phyloP scores from a whole-genome alignment of 2,113 vertebrate genomes.

The Xiphophorus maculatus region DNA sequence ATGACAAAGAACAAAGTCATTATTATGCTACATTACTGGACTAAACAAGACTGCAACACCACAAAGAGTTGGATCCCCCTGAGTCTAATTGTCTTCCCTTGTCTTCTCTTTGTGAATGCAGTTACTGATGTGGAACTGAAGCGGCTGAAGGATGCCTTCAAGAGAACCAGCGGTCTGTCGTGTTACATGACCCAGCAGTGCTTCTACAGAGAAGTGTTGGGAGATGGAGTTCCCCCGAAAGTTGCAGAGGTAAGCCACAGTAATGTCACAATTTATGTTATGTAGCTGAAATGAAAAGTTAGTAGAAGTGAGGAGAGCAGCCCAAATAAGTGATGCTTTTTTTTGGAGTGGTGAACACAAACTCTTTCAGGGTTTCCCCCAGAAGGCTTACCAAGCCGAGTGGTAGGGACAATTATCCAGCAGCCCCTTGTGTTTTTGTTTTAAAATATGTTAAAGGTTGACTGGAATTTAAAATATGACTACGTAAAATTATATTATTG shows the following conservation, averaged over 20 bases:
- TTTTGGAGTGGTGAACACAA: too few relatives aligned
- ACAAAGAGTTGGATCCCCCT: background rate
- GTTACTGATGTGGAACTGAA: constrained; percentile 98
- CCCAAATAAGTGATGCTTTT: too few relatives aligned
- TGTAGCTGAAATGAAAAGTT: background rate
- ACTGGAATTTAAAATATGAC: too few relatives aligned
- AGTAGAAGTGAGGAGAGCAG: too few relatives aligned
- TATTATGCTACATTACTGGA: background rate
- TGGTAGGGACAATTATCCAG: too few relatives aligned
- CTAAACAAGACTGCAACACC: background rate
- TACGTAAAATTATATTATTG: too few relatives aligned
- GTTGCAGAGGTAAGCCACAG: constrained; percentile 90
- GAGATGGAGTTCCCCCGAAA: constrained; percentile 95
- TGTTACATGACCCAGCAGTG: constrained; percentile 98
- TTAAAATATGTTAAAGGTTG: too few relatives aligned
- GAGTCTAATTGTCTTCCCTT: background rate
- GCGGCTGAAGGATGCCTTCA: constrained; percentile 98
- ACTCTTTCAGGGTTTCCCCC: too few relatives aligned
- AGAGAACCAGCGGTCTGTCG: constrained; percentile 95
- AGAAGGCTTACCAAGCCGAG: too few relatives aligned
- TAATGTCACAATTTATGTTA: background rate
- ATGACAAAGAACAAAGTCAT: too few relatives aligned
- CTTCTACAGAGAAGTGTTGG: constrained; percentile 96
- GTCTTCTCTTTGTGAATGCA: constrained; percentile 46
- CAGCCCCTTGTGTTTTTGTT: too few relatives aligned